Base-by-base conservation (phyloP, 2,888 invertebrate species). In the Plebejus melissa region DNA sequence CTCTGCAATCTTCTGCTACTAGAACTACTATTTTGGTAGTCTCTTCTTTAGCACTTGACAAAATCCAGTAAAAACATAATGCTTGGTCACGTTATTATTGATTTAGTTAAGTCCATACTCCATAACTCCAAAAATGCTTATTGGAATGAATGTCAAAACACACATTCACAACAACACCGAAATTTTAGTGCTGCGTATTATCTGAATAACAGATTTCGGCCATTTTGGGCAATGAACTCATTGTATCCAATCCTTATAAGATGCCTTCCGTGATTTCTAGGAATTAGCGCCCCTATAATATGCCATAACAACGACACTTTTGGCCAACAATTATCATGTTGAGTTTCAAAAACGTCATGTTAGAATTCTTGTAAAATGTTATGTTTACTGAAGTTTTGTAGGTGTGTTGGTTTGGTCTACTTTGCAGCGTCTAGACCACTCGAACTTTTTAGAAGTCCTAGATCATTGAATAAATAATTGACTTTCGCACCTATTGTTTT, bases 221-320 rank as follows among this genome's bases (percentile, higher is more conserved):
- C 46, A 46, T 71, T 71, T 71, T 46, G 41, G 71, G 71, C 28
- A 28, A 71, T 71, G 71, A 71, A 71, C 41, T 71, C 22, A 71
- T 71, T 13, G 9, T 71, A 22, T 11, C 28, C 38, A 32, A 38
- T 46, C 5, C 22, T 22, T 13, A 71, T 46, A 71, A 7, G 38
- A 38, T 13, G n/a, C 41, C 46, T 71, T 71, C 46, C 71, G 71
- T 46, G 22, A 46, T 71, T 41, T 28, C 28, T 46, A 46, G 46
- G 36, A 71, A 71, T 71, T 65, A 65, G 65, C 65, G 46, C 11
- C 41, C 46, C 1, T 71, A 46, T 65, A 71, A 46, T 46, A 46
- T 46, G 71, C 46, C 11, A 13, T 46, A 46, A 71, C 28, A 46
- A 9, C 22, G 46, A 41, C 71, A 46, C 9, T 46, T 71, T 46